Evolutionary conservation across 2,113 vertebrate genomes (phyloP).

Genomic region (Rhinolophus ferrumequinum): DNA sequence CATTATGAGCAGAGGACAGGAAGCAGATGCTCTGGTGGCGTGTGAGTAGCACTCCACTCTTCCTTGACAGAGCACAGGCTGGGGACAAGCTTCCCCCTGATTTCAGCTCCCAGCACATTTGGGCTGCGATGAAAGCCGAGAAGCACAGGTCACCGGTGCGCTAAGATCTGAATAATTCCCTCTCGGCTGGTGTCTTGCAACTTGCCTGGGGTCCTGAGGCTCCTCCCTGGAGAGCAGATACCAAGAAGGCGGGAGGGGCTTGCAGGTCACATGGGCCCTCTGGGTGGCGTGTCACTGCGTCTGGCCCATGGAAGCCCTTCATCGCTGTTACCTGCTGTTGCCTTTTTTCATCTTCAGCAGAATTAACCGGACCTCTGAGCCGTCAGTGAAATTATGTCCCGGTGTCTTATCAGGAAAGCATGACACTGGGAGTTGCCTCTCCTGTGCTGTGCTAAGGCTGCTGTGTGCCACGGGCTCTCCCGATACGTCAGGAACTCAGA

Average conservation of each 20-base stretch:
- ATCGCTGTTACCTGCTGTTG: fast-evolving
- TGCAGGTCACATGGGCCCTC: fast-evolving
- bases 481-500: fast-evolving
- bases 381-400: fast-evolving
- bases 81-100: neutral
- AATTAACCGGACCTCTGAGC: fast-evolving
- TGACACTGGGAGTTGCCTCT: fast-evolving
- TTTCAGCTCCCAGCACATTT: neutral
- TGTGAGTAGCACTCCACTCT: fast-evolving
- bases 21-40: neutral
- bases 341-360: fast-evolving
- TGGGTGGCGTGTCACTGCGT: fast-evolving
- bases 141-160: neutral
- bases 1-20: neutral
- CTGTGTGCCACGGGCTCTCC: neutral
- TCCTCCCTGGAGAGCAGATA: fast-evolving
- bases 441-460: neutral
- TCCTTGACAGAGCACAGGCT: neutral
- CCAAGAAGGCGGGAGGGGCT: neutral
- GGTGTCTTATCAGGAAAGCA: neutral
- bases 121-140: slow-evolving; percentile 15
- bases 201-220: neutral
- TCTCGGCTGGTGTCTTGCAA: neutral
- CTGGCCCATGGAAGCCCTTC: fast-evolving
- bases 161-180: neutral